Percentiles rank a stretch among this genome's conserved stretches.
Conservation (phyloP, 2,113 vertebrate species). For the Tylochromis polylepis region DNA sequence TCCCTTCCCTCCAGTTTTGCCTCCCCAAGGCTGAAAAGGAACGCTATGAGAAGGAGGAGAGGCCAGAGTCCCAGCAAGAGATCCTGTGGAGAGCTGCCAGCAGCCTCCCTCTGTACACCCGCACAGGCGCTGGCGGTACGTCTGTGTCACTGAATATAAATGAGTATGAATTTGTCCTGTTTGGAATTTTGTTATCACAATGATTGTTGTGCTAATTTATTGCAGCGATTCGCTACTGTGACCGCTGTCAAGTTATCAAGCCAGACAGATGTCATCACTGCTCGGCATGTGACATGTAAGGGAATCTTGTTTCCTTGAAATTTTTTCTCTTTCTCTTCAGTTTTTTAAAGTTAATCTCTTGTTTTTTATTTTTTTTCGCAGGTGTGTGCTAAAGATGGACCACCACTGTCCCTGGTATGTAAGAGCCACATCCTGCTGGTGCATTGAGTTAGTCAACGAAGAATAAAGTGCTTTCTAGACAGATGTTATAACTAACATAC, state of each 20-base stretch:
- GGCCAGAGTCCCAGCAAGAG: constrained; percentile 86
- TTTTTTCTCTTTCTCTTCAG: neutral
- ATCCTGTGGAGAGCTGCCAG: constrained; percentile 84
- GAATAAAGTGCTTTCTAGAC: neutral
- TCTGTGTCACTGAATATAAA: neutral
- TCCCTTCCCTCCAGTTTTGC: constrained; percentile 73
- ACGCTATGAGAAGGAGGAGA: constrained; percentile 81
- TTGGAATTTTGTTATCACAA: neutral
- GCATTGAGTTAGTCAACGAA: neutral
- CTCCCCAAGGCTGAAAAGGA: constrained; percentile 87
- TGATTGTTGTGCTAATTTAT: neutral
- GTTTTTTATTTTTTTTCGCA: constrained; percentile 28
- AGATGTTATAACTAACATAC: neutral
- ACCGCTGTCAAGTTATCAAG: constrained; percentile 94
- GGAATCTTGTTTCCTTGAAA: neutral
- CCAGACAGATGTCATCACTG: constrained; percentile 97
- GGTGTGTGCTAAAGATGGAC: constrained; percentile 98
- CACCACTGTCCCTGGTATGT: constrained; percentile 97
- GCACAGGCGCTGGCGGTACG: constrained; percentile 84
- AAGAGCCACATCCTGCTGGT: neutral
- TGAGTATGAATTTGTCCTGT: neutral
- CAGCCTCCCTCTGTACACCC: constrained; percentile 85
- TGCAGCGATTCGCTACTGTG: constrained; percentile 92
- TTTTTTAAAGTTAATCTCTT: neutral
- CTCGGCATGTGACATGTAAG: constrained; percentile 91